Base-by-base conservation (phyloP, 2,113 vertebrate genomes). In the Taurulus bubalis region DNA sequence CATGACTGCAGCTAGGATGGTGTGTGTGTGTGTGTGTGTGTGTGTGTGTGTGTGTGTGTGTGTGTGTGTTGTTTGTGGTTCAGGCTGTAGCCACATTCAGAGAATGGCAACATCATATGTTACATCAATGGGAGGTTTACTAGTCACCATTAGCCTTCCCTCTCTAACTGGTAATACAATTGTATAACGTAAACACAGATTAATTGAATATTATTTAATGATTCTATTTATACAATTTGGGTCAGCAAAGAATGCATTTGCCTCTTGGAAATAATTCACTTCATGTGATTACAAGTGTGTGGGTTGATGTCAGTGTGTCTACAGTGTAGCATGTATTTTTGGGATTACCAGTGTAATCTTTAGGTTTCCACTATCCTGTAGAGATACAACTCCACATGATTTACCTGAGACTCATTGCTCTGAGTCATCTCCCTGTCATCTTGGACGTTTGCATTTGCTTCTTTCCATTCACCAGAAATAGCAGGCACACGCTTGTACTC, bases 391-490 rank as follows among this genome's bases (percentile, higher is more conserved):
- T 32, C 14, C 34, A 8, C 0, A 3, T 12, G 10, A 47, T 49
- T 58, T 53, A 51, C 47, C 16, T 15, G 26, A 32, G 14, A 63
- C 22, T 79, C 55, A 64, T 53, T n/a, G 22, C 36, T 87, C 45
- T 89, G 86, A 89, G 74, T 91, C 80, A 91, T 69, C 28, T 47
- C 60, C 60, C 6, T 77, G 63, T 85, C 81, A 68, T 79, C 71
- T 40, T 71, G 15, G 16, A 68, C 38, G 11, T 71, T 67, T 65
- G 49, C 69, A 68, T 59, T 34, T 45, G 36, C 32, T 79, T 83
- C 72, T 71, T 86, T 78, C 78, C 71, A 84, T 85, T 91, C 64
- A 87, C 89, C 78, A 65, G 30, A 79, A 86, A 85, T 84, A 85
- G 82, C 63, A 83, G 22, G 47, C 45, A 63, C 40, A 53, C 18